Conservation (phyloP, 2,888 invertebrate genomes). For the Brachynemurus nebulosus region DNA sequence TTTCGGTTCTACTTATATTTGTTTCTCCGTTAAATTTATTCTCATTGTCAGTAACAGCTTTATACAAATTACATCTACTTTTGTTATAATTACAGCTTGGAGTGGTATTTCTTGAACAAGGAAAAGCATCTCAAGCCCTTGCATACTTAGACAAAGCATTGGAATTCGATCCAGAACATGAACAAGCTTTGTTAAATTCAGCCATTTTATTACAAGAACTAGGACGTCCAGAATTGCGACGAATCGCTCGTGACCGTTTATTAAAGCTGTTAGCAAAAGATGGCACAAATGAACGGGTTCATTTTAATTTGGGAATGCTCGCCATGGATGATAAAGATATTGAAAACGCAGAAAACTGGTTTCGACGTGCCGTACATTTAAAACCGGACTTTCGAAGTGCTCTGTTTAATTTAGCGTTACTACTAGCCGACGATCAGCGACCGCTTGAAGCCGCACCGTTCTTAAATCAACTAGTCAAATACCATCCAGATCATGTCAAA, state of each 20-base stretch:
- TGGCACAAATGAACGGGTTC: constrained; percentile 74
- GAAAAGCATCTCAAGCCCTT: constrained; percentile 78
- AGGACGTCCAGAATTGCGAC: constrained; percentile 64
- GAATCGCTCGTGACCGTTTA: constrained; percentile 66
- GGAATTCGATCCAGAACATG: constrained; percentile 85
- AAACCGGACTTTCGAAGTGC: constrained; percentile 87
- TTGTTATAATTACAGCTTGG: constrained; percentile 53
- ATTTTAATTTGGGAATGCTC: constrained; percentile 92
- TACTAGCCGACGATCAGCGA: constrained; percentile 75
- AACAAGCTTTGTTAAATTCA: constrained; percentile 87
- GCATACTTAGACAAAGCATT: constrained; percentile 88
- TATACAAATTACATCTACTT: not conserved
- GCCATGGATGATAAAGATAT: constrained; percentile 91
- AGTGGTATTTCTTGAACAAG: constrained; percentile 86
- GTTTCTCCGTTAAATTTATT: too few species aligned
- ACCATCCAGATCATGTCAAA: constrained; percentile 89
- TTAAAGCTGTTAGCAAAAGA: constrained; percentile 65
- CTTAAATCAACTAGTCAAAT: constrained; percentile 76
- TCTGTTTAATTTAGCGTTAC: constrained; percentile 82
- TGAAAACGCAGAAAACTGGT: constrained; percentile 80
- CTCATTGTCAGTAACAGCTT: not conserved
- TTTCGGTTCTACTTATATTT: too few species aligned
- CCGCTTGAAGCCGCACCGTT: constrained; percentile 88
- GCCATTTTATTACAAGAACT: constrained; percentile 87
- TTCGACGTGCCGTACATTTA: constrained; percentile 72